These are phyloP conservation scores for Abscondita cerata DNA, from an alignment of 2,888 invertebrate species.

Conservation along the genomic window DNA sequence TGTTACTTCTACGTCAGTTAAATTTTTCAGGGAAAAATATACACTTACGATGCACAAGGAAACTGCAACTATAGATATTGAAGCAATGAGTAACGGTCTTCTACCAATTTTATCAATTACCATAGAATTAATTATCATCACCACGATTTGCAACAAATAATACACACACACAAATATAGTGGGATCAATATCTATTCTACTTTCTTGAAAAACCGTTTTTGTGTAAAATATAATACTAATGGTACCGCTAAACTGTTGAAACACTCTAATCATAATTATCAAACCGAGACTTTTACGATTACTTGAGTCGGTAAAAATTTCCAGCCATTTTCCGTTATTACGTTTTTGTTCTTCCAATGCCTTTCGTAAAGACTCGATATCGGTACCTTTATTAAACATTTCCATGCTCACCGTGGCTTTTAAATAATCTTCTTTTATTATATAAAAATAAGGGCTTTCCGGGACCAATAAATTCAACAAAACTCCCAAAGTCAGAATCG, in stretches of 20 bases:
- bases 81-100: constrained; percentile 67
- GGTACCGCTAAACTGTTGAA: constrained; percentile 66
- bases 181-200: constrained; percentile 55
- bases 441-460: constrained; percentile 65
- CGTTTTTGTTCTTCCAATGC: constrained; percentile 50
- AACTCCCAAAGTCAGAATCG: constrained; percentile 64
- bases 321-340: constrained; percentile 60
- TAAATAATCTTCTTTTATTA: constrained; percentile 54
- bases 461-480: constrained; percentile 67
- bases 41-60: constrained; percentile 54
- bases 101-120: constrained; percentile 69
- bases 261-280: constrained; percentile 65
- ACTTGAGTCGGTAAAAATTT: constrained; percentile 62
- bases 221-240: constrained; percentile 67
- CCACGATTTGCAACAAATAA: constrained; percentile 64
- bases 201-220: constrained; percentile 66
- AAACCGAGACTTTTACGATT: constrained; percentile 69
- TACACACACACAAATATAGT: constrained; percentile 62
- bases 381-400: constrained; percentile 62
- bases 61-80: constrained; percentile 59
- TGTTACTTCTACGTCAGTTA: constrained; percentile 51
- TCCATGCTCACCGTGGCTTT: constrained; percentile 62
- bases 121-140: constrained; percentile 64
- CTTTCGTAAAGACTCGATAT: constrained; percentile 45
- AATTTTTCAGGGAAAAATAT: constrained; percentile 57